phyloP scores from a whole-genome alignment of 2,113 vertebrate species.

The Cygnus atratus region DNA sequence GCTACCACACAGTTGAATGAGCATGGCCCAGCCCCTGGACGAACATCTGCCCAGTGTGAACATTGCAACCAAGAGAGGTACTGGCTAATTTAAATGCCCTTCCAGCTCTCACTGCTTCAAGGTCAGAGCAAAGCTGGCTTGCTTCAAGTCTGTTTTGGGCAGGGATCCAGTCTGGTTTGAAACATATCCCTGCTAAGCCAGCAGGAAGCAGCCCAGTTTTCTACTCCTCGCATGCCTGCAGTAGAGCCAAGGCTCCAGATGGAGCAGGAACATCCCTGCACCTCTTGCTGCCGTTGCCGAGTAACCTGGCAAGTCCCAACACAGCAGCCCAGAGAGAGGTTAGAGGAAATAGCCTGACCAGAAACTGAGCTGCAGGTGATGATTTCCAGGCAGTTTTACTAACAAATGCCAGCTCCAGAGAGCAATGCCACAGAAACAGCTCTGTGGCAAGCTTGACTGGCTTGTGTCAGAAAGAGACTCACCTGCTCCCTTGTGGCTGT shows the following conservation, averaged over 20 bases:
- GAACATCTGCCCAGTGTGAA: background rate
- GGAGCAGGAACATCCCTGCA: background rate
- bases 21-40: background rate
- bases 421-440: background rate
- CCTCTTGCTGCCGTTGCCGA: background rate
- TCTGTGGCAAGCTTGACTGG: background rate
- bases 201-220: background rate
- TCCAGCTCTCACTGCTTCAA: constrained; percentile 1
- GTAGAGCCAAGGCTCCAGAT: constrained; percentile 1
- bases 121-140: constrained; percentile 21
- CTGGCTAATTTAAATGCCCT: background rate
- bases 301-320: background rate
- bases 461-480: background rate
- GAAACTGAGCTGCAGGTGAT: background rate
- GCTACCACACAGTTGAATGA: background rate
- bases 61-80: background rate
- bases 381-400: background rate
- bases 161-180: background rate
- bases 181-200: background rate
- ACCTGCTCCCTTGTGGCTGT: constrained; percentile 91
- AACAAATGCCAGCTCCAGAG: background rate
- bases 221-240: background rate
- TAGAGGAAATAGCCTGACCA: background rate
- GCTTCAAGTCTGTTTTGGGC: constrained; percentile 8
- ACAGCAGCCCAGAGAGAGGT: background rate